Percentiles rank a stretch among this genome's conserved stretches.
Evolutionary conservation across 1,140 invertebrate species (phyloP).

Genomic region (Lasioglossum albipes): DNA sequence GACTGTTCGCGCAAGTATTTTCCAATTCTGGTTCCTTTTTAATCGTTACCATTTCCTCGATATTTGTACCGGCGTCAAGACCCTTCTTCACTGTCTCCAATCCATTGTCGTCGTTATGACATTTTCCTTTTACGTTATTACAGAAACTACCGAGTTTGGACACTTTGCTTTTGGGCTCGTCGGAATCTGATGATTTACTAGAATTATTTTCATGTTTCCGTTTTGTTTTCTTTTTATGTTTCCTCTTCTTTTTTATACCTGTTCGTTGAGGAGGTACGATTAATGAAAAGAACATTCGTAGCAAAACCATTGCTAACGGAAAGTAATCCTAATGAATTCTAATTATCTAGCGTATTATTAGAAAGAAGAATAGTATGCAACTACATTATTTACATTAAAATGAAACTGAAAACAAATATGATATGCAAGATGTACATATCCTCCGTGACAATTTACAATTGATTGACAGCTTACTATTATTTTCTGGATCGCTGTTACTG

Average conservation of each 20-base stretch:
- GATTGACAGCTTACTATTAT: constrained; percentile 66
- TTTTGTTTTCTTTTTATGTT: constrained; percentile 81
- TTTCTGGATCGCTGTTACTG: constrained; percentile 77
- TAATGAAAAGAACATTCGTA: not conserved
- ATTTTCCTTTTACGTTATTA: constrained; percentile 41
- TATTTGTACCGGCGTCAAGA: constrained; percentile 19
- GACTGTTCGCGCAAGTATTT: constrained; percentile 34
- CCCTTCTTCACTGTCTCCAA: constrained; percentile 6
- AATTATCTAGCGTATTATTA: too few species aligned
- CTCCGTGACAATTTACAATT: not conserved
- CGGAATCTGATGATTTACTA: constrained; percentile 71
- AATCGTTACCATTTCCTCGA: constrained; percentile 29
- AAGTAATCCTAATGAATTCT: too few species aligned
- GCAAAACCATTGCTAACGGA: too few species aligned
- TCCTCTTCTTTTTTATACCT: constrained; percentile 81
- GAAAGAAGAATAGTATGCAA: too few species aligned
- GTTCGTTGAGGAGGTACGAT: constrained; percentile 30
- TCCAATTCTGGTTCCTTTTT: constrained; percentile 47
- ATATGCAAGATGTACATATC: too few species aligned
- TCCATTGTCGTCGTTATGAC: constrained; percentile 55
- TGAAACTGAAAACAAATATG: too few species aligned
- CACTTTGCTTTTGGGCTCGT: constrained; percentile 63
- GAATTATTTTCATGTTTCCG: constrained; percentile 78
- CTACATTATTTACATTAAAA: too few species aligned
- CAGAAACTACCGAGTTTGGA: constrained; percentile 16